phyloP scores from a whole-genome alignment of 2,888 invertebrate genomes.

The Ennomos quercinarius region DNA sequence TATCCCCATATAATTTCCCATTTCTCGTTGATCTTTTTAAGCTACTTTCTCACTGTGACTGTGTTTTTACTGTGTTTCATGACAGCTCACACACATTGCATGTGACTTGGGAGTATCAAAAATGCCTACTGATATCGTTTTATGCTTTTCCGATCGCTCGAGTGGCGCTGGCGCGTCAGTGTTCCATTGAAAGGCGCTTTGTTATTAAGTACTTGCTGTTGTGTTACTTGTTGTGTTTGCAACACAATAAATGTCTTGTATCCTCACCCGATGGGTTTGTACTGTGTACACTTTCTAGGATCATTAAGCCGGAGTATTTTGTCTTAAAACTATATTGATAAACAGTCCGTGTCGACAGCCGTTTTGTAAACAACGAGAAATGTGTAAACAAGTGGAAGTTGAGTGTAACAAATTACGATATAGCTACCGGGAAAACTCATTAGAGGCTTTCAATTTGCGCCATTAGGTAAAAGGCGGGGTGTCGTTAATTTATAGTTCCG shows the following conservation, averaged over 20 bases:
- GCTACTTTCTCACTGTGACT: not conserved
- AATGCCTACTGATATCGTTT: slow-evolving; percentile 2
- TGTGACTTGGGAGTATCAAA: too few relatives aligned
- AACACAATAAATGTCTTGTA: slow-evolving; percentile 14
- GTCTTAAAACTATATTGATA: slow-evolving; percentile 29
- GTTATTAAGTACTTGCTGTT: slow-evolving; percentile 10
- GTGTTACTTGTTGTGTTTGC: too few relatives aligned
- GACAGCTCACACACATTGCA: not conserved
- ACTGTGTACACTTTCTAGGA: slow-evolving; percentile 26
- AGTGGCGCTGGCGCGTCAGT: slow-evolving; percentile 25
- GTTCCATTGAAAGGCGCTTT: slow-evolving; percentile 31
- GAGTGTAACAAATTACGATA: slow-evolving; percentile 39
- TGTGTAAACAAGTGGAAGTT: slow-evolving; percentile 27
- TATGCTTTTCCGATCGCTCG: slow-evolving; percentile 14
- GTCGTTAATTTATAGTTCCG: slow-evolving; percentile 38
- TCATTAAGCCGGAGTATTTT: slow-evolving; percentile 27
- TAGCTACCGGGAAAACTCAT: slow-evolving; percentile 37
- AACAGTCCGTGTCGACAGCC: slow-evolving; percentile 24
- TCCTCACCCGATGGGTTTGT: slow-evolving; percentile 24
- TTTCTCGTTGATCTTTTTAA: slow-evolving; percentile 7
- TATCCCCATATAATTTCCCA: slow-evolving; percentile 17
- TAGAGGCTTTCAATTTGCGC: slow-evolving; percentile 41
- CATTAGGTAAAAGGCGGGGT: slow-evolving; percentile 40
- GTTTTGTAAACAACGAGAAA: slow-evolving; percentile 24
- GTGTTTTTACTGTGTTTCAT: slow-evolving; percentile 1